Base-by-base conservation (phyloP, 2,888 invertebrate species). In the Rhabditoides inermis region DNA sequence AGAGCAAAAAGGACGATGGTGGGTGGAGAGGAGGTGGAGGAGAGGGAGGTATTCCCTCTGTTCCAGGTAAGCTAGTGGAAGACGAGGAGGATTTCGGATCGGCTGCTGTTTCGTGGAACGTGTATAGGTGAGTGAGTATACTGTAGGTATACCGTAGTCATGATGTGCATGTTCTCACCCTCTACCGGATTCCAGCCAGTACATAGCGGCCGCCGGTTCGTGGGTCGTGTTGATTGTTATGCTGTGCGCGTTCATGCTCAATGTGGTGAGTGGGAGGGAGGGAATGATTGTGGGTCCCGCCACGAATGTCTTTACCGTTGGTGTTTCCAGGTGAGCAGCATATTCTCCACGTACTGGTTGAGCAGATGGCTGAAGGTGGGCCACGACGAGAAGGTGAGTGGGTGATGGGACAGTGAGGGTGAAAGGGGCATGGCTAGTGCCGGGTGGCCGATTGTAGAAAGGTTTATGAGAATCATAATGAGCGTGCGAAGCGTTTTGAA, bases 311-410 rank as follows among this genome's bases (percentile, higher is more conserved):
- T n/a, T n/a, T n/a, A n/a, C n/a, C n/a, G n/a, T n/a, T n/a, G n/a
- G n/a, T n/a, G n/a, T n/a, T n/a, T n/a, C n/a, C n/a, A n/a, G n/a
- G n/a, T n/a, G n/a, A n/a, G 78, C 81, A 12, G 78, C 80, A 79
- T 82, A 1, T 82, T 83, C 65, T 82, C 82, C 45, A 81, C 81
- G 45, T 82, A 82, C 80, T 84, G 84, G 83, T 77, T 84, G 5
- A 80, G 82, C 3, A 74, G 78, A 49, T 84, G 84, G 84, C 70
- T 81, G 18, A 74, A 77, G 46, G 77, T 77, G 58, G 80, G 81
- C 39, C 70, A 74, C 40, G 47, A 51, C 2, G 66, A 70, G 49
- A 55, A 56, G 28, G 64, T 65, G 25, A 10, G 28, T 1, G 25
- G n/a, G n/a, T n/a, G n/a, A n/a, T n/a, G n/a, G n/a, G n/a, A n/a